These are phyloP conservation scores for Sciaenops ocellatus DNA, from an alignment of 2,797 vertebrate species.

Conservation along the genomic window DNA sequence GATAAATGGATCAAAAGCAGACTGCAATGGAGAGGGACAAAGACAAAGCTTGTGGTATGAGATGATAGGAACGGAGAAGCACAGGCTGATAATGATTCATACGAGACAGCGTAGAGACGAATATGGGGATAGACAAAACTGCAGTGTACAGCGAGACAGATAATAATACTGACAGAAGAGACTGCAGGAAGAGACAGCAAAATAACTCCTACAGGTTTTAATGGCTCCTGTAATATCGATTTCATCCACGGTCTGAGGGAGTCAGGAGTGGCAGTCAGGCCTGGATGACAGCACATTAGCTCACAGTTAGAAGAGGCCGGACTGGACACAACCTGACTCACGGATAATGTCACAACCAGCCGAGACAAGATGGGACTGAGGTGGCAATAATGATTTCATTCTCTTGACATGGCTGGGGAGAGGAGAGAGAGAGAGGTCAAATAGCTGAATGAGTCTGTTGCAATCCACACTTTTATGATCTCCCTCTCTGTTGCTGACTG, in stretches of 20 bases:
- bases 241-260: constrained; percentile 64
- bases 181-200: constrained; percentile 40
- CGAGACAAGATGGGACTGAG: constrained; percentile 35
- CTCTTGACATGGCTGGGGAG: neutral
- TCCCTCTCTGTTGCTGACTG: constrained; percentile 2
- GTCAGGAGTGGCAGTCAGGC: constrained; percentile 58
- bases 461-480: constrained; percentile 42
- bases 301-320: constrained; percentile 55
- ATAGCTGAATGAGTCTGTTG: constrained; percentile 15
- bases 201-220: constrained; percentile 58
- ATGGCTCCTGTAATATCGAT: constrained; percentile 69
- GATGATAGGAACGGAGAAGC: constrained; percentile 28
- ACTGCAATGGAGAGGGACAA: constrained; percentile 18
- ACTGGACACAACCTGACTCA: constrained; percentile 55
- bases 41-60: constrained; percentile 19
- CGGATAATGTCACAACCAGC: constrained; percentile 63
- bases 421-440: neutral
- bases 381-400: constrained; percentile 47
- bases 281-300: constrained; percentile 67
- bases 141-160: constrained; percentile 8
- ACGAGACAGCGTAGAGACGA: constrained; percentile 1
- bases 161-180: constrained; percentile 37
- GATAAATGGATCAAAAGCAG: constrained; percentile 23
- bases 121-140: constrained; percentile 29
- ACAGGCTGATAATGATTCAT: constrained; percentile 27